These are phyloP conservation scores for Arothron firmamentum DNA, from an alignment of 2,113 vertebrate species.

Conservation along the genomic window DNA sequence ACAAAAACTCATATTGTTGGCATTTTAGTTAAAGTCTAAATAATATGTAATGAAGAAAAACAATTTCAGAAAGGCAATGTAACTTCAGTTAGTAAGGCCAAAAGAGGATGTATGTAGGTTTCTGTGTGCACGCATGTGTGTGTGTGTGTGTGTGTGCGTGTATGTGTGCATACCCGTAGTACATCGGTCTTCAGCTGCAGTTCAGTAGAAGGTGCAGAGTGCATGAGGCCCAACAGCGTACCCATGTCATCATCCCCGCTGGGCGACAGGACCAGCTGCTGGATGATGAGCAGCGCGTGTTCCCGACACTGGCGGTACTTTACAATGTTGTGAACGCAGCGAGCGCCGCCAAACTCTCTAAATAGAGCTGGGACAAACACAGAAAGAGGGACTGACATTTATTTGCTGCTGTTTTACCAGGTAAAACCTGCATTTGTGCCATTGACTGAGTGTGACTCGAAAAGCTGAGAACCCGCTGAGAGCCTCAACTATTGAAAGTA, in stretches of 20 bases:
- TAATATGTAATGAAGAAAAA: too few relatives aligned
- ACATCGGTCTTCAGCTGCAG: conserved; percentile 95
- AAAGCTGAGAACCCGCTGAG: background rate
- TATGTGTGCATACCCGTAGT: conserved; percentile 74
- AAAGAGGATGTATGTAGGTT: too few relatives aligned
- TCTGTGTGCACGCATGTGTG: background rate
- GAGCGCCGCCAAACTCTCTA: conserved; percentile 93
- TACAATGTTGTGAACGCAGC: conserved; percentile 97
- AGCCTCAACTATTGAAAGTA: background rate
- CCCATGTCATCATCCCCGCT: conserved; percentile 98
- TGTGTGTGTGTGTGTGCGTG: conserved; percentile 5
- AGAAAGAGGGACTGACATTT: background rate
- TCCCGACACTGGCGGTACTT: conserved; percentile 94
- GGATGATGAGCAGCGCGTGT: conserved; percentile 93
- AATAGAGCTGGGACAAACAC: conserved; percentile 80
- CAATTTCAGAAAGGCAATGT: too few relatives aligned
- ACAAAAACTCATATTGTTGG: too few relatives aligned
- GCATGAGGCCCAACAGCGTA: conserved; percentile 96
- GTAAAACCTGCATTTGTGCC: background rate
- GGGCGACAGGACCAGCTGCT: conserved; percentile 92
- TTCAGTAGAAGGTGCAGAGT: conserved; percentile 88
- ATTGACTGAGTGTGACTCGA: background rate
- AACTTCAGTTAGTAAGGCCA: too few relatives aligned
- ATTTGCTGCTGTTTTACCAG: background rate
- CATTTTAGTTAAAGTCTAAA: too few relatives aligned